phyloP scores from a whole-genome alignment of 2,113 vertebrate species.

The Gallinago jamesoni region DNA sequence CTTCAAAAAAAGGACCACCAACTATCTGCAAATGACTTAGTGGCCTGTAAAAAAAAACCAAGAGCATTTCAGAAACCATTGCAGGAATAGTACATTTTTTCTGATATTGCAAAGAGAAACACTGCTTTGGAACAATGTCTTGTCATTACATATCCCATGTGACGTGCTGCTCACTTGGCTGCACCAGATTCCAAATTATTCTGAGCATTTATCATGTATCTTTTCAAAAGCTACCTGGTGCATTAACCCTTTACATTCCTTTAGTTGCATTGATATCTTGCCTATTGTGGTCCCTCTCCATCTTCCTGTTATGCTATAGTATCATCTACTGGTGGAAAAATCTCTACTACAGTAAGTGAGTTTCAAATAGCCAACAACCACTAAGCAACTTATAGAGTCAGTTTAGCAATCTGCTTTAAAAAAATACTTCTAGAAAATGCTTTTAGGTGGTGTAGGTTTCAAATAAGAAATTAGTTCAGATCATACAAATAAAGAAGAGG shows the following conservation, averaged over 20 bases:
- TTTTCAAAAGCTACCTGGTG: not conserved
- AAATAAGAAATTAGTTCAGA: slow-evolving; percentile 60
- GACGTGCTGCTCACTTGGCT: not conserved
- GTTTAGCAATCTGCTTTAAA: slow-evolving; percentile 1
- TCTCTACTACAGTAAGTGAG: not conserved
- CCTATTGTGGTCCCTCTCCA: not conserved
- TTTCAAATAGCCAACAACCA: not conserved
- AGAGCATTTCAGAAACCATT: not conserved
- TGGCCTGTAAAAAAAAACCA: not conserved
- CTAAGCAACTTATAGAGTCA: not conserved
- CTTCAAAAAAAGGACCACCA: not conserved
- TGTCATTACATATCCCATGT: not conserved
- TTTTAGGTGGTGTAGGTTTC: slow-evolving; percentile 67
- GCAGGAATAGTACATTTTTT: not conserved
- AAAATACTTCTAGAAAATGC: slow-evolving; percentile 41
- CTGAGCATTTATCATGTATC: not conserved
- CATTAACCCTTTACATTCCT: not conserved
- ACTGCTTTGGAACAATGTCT: not conserved
- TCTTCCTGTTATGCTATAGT: not conserved
- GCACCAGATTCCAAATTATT: not conserved
- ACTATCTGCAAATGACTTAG: not conserved
- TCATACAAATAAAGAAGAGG: slow-evolving; percentile 70
- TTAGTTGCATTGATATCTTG: not conserved
- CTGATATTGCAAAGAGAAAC: not conserved
- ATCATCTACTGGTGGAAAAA: not conserved